Conservation (phyloP, 2,888 invertebrate species). For the Trichogramma evanescens region DNA sequence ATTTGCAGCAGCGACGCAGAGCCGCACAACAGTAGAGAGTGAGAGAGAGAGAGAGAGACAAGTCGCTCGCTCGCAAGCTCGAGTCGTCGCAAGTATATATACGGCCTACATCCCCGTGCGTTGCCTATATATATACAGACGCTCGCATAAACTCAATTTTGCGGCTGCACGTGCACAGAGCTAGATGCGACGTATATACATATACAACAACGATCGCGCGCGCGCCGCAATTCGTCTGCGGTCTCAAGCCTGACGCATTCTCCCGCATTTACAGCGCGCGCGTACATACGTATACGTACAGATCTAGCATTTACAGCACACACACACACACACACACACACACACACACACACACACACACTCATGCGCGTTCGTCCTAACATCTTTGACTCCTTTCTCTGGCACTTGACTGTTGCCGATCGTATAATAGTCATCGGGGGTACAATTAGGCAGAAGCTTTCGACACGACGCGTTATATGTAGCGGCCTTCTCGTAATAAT, state of each 20-base stretch:
- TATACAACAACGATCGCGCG: neutral
- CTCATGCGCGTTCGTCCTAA: neutral
- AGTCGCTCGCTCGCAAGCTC: conserved; percentile 1
- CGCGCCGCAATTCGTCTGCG: conserved; percentile 8
- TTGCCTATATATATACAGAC: too few relatives aligned
- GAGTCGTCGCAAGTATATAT: neutral
- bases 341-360: neutral
- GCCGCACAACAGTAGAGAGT: too few relatives aligned
- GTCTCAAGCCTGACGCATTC: neutral
- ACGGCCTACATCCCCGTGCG: too few relatives aligned
- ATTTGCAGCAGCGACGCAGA: conserved; percentile 3
- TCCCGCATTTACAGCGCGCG: neutral
- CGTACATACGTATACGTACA: neutral
- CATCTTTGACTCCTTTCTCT: too few relatives aligned
- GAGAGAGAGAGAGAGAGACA: neutral
- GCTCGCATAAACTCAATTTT: conserved; percentile 14
- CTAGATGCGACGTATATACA: too few relatives aligned
- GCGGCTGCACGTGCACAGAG: conserved; percentile 9
- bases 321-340: neutral
- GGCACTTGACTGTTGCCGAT: too few relatives aligned
- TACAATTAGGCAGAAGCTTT: too few relatives aligned
- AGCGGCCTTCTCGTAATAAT: too few relatives aligned
- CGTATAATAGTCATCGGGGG: too few relatives aligned
- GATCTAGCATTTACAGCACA: neutral
- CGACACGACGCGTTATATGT: too few relatives aligned